Conservation (phyloP, 1,140 invertebrate species). For the Bombyx mandarina region DNA sequence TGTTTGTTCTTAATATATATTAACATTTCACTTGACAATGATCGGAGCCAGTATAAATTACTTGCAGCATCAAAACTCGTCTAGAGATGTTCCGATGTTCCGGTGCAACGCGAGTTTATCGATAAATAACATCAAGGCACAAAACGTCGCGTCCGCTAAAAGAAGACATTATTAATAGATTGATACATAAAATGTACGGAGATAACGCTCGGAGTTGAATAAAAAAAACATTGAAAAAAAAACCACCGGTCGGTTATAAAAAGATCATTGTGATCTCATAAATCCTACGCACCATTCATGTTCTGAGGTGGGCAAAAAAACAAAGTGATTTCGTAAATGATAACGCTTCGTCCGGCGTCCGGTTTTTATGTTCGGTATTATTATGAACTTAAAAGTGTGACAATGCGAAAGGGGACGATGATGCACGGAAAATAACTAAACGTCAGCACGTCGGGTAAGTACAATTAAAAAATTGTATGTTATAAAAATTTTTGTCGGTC, state of each 20-base stretch:
- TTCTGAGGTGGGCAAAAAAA: slow-evolving; percentile 48
- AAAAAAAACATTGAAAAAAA: slow-evolving; percentile 23
- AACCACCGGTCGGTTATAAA: slow-evolving; percentile 52
- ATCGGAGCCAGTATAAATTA: slow-evolving; percentile 3
- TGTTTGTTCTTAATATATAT: too few species aligned
- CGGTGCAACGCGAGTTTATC: slow-evolving; percentile 30
- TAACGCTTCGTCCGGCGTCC: slow-evolving; percentile 59
- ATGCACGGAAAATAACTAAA: too few species aligned
- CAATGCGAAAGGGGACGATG: too few species aligned
- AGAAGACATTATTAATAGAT: slow-evolving; percentile 68
- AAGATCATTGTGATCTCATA: slow-evolving; percentile 63
- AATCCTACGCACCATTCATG: slow-evolving; percentile 67
- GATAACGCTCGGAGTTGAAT: slow-evolving; percentile 36
- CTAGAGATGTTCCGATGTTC: slow-evolving; percentile 25
- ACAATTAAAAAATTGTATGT: too few species aligned
- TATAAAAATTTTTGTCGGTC: slow-evolving; percentile 16
- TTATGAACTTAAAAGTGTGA: too few species aligned
- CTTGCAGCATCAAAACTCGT: slow-evolving; percentile 6
- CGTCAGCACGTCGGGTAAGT: too few species aligned
- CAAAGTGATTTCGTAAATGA: slow-evolving; percentile 61
- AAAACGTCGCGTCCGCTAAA: slow-evolving; percentile 48
- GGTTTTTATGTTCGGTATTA: neutral
- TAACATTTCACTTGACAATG: too few species aligned
- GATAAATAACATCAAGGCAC: slow-evolving; percentile 31
- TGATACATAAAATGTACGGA: slow-evolving; percentile 60